Base-by-base conservation (phyloP, 2,113 vertebrate species). In the Rissa tridactyla region DNA sequence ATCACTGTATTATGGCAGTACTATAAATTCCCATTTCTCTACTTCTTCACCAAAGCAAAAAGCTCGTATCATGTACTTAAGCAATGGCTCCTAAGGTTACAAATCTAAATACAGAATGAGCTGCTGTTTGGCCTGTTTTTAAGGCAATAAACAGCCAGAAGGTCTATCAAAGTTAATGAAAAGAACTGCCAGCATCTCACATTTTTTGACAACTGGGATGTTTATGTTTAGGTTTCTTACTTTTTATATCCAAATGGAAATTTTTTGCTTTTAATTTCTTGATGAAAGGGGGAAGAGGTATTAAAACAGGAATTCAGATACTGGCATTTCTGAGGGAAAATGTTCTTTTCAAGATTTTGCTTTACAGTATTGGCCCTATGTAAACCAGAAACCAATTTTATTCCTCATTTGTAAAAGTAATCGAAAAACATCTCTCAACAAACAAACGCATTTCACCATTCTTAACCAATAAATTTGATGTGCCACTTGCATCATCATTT, bases 341-440 rank as follows among this genome's bases (percentile, higher is more conserved):
- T 25, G 22, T 27, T 79, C 12, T 52, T 64, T 64, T 82, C 21
- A 76, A 64, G 70, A 42, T 68, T 57, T 70, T 64, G 10, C 18
- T 94, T 94, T 1, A 2, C 79, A 32, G 69, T 73, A 40, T 46
- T 76, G 15, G 19, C 64, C 80, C 60, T 80, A 29, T 76, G 84
- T 10, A 87, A 97, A 57, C 51, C 49, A 38, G 55, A 60, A 29
- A 55, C 36, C 61, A 42, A 36, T 49, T 85, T 89, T 68, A 65
- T 82, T 95, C 93, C 93, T 57, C 77, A 78, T 76, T 82, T 71
- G 55, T 88, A 95, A 90, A 82, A 61, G 80, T 77, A 44, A 93
- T 94, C 58, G 81, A 62, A 94, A 93, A 15, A 54, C 80, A 87
- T 40, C 62, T 95, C 84, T 94, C 75, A 84, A 73, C 34, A 79